Evolutionary conservation across 2,888 invertebrate species (phyloP).

Genomic region (Lasioglossum figueresi): DNA sequence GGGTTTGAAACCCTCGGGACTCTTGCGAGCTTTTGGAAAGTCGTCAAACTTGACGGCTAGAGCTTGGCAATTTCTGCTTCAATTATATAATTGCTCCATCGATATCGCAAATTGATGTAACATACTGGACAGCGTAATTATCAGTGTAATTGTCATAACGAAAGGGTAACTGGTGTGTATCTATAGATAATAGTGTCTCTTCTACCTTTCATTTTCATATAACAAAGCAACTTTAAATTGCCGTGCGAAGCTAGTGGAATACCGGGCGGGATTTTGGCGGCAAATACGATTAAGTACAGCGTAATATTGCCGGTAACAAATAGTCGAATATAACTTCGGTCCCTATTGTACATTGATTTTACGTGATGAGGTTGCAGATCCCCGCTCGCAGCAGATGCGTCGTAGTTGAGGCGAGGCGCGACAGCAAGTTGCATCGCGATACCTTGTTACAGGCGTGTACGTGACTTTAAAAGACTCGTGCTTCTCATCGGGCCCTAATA

Average conservation of each 20-base stretch:
- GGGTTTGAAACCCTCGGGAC: not conserved
- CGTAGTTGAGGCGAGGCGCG: conserved; percentile 5
- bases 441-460: conserved; percentile 18
- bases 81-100: not conserved
- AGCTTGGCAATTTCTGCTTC: not conserved
- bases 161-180: too few species aligned
- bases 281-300: conserved; percentile 7
- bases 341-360: conserved; percentile 7
- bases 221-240: not conserved
- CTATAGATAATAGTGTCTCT: too few species aligned
- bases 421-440: conserved; percentile 13
- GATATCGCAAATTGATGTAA: not conserved
- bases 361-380: conserved; percentile 21
- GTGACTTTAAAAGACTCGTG: conserved; percentile 5
- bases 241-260: not conserved
- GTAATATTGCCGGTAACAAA: conserved; percentile 16
- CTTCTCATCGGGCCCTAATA: not conserved
- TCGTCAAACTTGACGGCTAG: not conserved
- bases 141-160: too few species aligned
- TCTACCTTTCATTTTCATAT: not conserved
- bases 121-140: too few species aligned
- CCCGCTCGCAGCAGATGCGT: not conserved
- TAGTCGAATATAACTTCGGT: conserved; percentile 18
- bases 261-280: not conserved
- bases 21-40: not conserved